phyloP scores from a whole-genome alignment of 1,140 invertebrate genomes.

The Drosophila ogumai region DNA sequence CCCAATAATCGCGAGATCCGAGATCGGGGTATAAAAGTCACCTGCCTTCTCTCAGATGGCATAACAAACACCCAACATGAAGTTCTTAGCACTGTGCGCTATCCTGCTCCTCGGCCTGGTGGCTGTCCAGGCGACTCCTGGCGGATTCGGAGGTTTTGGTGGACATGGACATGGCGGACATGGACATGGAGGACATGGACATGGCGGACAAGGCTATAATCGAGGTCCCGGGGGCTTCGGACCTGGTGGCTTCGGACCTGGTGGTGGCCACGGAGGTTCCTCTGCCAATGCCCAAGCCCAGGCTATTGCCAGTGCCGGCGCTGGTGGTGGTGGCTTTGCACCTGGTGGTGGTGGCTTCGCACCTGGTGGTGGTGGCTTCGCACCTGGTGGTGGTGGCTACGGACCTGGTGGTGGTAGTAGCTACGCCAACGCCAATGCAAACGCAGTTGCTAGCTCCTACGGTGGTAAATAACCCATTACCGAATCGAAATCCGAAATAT shows the following conservation, averaged over 20 bases:
- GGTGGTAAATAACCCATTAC: background rate
- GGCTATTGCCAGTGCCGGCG: too few relatives aligned
- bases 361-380: background rate
- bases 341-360: too few relatives aligned
- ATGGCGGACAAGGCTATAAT: background rate
- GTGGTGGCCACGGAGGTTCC: background rate
- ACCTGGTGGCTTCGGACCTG: too few relatives aligned
- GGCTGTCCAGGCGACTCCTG: slow-evolving; percentile 18
- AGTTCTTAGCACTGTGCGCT: slow-evolving; percentile 17
- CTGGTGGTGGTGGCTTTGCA: too few relatives aligned
- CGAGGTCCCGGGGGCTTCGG: background rate
- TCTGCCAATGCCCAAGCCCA: too few relatives aligned
- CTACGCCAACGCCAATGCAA: background rate
- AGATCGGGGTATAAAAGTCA: slow-evolving; percentile 47
- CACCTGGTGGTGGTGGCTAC: background rate
- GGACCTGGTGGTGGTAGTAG: background rate
- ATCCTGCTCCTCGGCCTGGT: slow-evolving; percentile 26
- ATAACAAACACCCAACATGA: slow-evolving; percentile 31
- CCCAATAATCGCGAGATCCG: background rate
- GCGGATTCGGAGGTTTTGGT: background rate
- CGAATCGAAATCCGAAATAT: background rate
- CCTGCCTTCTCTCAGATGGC: slow-evolving; percentile 5
- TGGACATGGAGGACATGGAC: background rate
- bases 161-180: background rate
- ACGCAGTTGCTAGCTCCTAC: background rate